Conservation (phyloP, 2,797 vertebrate genomes). For the Enteromius argenteus region DNA sequence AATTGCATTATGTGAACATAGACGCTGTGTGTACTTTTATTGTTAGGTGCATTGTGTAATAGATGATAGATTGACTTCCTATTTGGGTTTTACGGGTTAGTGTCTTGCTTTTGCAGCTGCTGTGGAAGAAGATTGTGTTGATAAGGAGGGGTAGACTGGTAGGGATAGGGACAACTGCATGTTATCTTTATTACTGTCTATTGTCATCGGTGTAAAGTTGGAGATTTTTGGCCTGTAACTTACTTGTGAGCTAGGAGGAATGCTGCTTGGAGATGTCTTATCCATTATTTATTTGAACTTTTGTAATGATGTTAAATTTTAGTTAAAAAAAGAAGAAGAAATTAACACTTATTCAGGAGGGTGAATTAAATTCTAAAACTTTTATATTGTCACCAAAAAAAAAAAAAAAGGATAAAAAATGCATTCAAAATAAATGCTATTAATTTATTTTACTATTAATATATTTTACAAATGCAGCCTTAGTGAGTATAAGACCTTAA, state of each 20-base stretch:
- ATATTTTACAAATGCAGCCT: neutral
- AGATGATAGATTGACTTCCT: conserved; percentile 33
- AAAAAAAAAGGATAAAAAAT: neutral
- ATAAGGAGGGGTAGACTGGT: conserved; percentile 9
- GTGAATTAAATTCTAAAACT: neutral
- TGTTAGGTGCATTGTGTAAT: conserved; percentile 21
- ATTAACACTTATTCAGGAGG: neutral
- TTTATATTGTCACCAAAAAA: neutral
- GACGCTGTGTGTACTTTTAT: conserved; percentile 10
- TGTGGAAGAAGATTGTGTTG: conserved; percentile 39
- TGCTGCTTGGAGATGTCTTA: neutral
- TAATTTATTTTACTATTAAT: too few species aligned
- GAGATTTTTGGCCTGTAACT: neutral
- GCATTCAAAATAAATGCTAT: neutral
- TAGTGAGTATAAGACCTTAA: neutral
- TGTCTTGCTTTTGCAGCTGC: conserved; percentile 55
- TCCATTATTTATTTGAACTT: neutral
- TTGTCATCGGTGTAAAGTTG: conserved; percentile 36
- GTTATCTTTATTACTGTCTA: conserved; percentile 19
- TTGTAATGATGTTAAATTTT: neutral
- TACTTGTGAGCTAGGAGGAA: neutral
- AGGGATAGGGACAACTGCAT: conserved; percentile 2
- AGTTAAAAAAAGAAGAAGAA: neutral
- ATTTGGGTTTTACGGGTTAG: conserved; percentile 23
- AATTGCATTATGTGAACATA: conserved; percentile 24